These are phyloP conservation scores for Drosophila cracens DNA, from an alignment of 2,888 invertebrate species.

Conservation along the genomic window DNA sequence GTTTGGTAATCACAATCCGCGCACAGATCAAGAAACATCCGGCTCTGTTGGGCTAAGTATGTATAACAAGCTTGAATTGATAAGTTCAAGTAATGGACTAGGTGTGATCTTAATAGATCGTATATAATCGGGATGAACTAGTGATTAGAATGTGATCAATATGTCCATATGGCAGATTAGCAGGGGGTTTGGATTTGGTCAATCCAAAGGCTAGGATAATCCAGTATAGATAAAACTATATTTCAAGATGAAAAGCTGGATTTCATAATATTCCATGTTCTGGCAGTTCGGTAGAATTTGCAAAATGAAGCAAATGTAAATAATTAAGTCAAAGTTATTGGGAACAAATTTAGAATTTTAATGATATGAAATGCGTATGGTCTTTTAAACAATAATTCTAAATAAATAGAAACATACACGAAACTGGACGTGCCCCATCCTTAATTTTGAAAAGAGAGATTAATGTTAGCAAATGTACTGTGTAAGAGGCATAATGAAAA, in stretches of 20 bases:
- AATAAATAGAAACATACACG: neutral
- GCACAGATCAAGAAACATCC: slow-evolving; percentile 50
- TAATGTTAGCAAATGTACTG: neutral
- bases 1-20: slow-evolving; percentile 40
- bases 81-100: slow-evolving; percentile 59
- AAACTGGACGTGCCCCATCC: neutral
- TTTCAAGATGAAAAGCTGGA: slow-evolving; percentile 1
- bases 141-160: slow-evolving; percentile 29
- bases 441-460: neutral
- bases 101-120: slow-evolving; percentile 61
- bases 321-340: neutral
- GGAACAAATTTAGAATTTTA: neutral
- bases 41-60: slow-evolving; percentile 41
- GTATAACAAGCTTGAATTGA: slow-evolving; percentile 28
- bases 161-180: slow-evolving; percentile 15
- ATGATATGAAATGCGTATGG: neutral
- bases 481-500: neutral
- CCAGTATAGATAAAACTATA: neutral
- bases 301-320: neutral
- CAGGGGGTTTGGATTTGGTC: slow-evolving; percentile 26
- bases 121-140: slow-evolving; percentile 19
- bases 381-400: neutral
- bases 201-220: neutral
- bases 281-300: neutral
- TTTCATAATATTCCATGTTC: neutral